Base-by-base conservation (phyloP, 2,888 invertebrate species). In the Acheta domesticus region DNA sequence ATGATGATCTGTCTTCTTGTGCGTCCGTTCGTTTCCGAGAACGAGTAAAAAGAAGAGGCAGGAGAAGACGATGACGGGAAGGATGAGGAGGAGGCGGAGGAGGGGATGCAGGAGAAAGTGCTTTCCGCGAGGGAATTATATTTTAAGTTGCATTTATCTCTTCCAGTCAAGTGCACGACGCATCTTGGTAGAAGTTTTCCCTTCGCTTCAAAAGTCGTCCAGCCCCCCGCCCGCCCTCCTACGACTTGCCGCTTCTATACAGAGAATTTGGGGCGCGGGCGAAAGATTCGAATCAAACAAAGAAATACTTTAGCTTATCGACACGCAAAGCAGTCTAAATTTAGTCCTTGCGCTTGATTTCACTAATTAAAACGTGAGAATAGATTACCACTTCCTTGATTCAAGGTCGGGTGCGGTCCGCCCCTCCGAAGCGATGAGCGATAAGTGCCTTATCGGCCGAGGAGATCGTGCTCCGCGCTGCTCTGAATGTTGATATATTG, bases 271-370 rank as follows among this genome's bases (percentile, higher is more conserved):
- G 14, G 16, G 14, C 62, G n/a, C 14, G 16, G n/a, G 62, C 36
- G n/a, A 62, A 62, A 62, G 62, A 62, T 62, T 62, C 62, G 62
- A 14, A 62, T 62, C 16, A 62, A 62, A n/a, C 62, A 62, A 62
- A 62, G 62, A 62, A 62, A 62, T n/a, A 62, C 62, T 62, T 62
- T 62, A 62, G 62, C n/a, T 62, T 62, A 62, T 62, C 62, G 62
- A 62, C 62, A 62, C 62, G 62, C 62, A n/a, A 62, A n/a, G n/a
- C 62, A 3, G 62, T 19, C 62, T 62, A 62, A 62, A 62, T 62
- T 62, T 62, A 62, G 62, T 62, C 62, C 62, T 62, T 8, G 62
- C 62, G 62, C 62, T 62, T 62, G 62, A 62, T 62, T 62, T 62
- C 62, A 62, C 62, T 62, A 62, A 62, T 62, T 62, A 62, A 62